Conservation (phyloP, 2,797 vertebrate genomes). For the Steatocranus sp. region DNA sequence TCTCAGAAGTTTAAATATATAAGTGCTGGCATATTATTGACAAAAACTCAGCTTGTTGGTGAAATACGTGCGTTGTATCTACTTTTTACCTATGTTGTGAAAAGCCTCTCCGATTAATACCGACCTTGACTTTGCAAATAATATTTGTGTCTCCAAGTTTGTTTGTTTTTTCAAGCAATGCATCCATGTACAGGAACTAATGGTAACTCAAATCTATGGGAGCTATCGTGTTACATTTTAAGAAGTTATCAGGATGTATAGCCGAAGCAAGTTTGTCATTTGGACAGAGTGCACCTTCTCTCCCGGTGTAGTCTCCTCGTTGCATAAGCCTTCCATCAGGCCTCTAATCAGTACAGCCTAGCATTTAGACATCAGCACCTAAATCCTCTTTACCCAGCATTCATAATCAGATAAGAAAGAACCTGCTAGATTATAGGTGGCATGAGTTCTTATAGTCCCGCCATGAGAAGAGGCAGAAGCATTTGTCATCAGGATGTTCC, state of each 20-base stretch:
- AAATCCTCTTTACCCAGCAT: slow-evolving; percentile 77
- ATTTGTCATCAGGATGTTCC: slow-evolving; percentile 39
- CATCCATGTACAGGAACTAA: neutral
- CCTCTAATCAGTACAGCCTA: slow-evolving; percentile 67
- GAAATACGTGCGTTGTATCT: slow-evolving; percentile 21
- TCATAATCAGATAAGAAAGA: slow-evolving; percentile 75
- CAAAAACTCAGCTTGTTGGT: slow-evolving; percentile 14
- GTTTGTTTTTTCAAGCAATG: neutral
- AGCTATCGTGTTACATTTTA: neutral
- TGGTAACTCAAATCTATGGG: neutral
- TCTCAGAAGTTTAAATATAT: slow-evolving; percentile 43
- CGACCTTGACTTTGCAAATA: neutral
- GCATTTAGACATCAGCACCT: slow-evolving; percentile 67
- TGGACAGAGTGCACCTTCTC: slow-evolving; percentile 37
- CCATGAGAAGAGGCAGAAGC: slow-evolving; percentile 19
- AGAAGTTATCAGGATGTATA: slow-evolving; percentile 15
- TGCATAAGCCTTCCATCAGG: slow-evolving; percentile 61
- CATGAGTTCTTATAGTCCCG: slow-evolving; percentile 44
- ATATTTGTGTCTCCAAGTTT: neutral
- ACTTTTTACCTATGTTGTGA: neutral
- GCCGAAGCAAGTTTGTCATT: slow-evolving; percentile 26
- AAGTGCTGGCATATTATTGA: slow-evolving; percentile 26
- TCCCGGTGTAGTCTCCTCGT: slow-evolving; percentile 32
- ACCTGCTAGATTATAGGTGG: slow-evolving; percentile 68
- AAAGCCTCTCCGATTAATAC: neutral